Conservation (phyloP, 1,140 invertebrate genomes). For the Drosophila takahashii region DNA sequence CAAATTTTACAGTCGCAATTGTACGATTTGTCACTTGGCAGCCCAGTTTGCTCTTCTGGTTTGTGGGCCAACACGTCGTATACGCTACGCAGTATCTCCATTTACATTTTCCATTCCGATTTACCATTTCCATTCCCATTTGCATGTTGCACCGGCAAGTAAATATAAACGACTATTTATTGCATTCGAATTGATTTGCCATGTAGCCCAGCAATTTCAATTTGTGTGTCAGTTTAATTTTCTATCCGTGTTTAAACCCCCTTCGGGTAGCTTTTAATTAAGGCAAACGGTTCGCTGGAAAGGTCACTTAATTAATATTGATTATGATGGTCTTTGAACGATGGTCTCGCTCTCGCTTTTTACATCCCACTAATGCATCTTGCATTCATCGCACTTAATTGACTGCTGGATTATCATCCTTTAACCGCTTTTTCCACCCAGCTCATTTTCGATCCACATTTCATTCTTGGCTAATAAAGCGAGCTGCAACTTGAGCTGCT, state of each 20-base stretch:
- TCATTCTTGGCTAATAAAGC: constrained; percentile 37
- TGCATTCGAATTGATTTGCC: constrained; percentile 39
- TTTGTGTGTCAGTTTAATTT: constrained; percentile 37
- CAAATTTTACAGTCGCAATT: constrained; percentile 59
- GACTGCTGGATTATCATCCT: constrained; percentile 29
- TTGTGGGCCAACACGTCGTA: constrained; percentile 33
- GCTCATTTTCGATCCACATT: constrained; percentile 3
- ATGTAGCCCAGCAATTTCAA: constrained; percentile 34
- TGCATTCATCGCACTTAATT: constrained; percentile 69
- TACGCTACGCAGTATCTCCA: constrained; percentile 38
- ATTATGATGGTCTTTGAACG: constrained; percentile 57
- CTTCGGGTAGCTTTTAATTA: constrained; percentile 61
- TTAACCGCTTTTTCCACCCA: not conserved
- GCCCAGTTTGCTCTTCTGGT: constrained; percentile 25
- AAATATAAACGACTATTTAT: constrained; percentile 70
- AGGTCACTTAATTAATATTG: constrained; percentile 69
- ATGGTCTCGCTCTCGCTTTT: not conserved
- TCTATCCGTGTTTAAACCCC: not conserved
- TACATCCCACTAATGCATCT: constrained; percentile 58
- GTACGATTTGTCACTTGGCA: constrained; percentile 61
- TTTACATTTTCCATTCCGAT: not conserved
- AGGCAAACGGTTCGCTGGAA: constrained; percentile 8
- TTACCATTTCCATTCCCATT: constrained; percentile 15
- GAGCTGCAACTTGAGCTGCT: not conserved
- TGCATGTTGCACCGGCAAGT: constrained; percentile 62